Conservation (phyloP, 1,140 invertebrate species). For the Euwallacea fornicatus region DNA sequence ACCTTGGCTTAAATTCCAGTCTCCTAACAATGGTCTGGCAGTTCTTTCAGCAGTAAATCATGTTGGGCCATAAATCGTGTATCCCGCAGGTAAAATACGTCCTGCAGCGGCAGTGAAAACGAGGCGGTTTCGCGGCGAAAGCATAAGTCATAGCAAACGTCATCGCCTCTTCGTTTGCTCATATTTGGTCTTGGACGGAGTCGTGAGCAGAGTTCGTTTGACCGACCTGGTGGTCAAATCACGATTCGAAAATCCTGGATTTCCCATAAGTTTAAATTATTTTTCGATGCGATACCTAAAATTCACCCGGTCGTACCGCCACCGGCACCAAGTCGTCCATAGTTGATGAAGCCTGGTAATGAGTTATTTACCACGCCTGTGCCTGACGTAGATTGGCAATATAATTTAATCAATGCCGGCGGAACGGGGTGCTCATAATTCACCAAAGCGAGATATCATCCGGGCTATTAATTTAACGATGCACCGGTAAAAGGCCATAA, state of each 20-base stretch:
- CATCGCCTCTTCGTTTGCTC: conserved; percentile 12
- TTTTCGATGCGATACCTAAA: too few species aligned
- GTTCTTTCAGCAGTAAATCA: conserved; percentile 9
- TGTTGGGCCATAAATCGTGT: conserved; percentile 21
- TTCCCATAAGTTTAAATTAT: too few species aligned
- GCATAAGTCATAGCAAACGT: conserved; percentile 19
- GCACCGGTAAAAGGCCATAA: conserved; percentile 16
- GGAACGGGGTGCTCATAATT: background rate
- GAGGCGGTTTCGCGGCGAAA: conserved; percentile 18
- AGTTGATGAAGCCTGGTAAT: too few species aligned
- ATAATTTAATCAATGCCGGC: too few species aligned
- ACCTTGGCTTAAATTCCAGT: conserved; percentile 22
- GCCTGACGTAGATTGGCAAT: too few species aligned
- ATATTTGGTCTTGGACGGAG: background rate
- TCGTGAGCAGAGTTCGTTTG: conserved; percentile 1
- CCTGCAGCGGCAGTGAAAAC: conserved; percentile 14
- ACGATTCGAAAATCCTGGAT: background rate
- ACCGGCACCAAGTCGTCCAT: too few species aligned
- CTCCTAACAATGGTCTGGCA: conserved; percentile 15
- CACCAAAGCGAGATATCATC: background rate
- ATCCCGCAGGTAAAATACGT: conserved; percentile 23
- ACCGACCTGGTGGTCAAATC: conserved; percentile 16
- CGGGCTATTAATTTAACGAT: conserved; percentile 12
- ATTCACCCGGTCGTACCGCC: too few species aligned
- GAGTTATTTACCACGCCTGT: too few species aligned